Base-by-base conservation (phyloP, 2,113 vertebrate species). In the Poeciliopsis prolifica region DNA sequence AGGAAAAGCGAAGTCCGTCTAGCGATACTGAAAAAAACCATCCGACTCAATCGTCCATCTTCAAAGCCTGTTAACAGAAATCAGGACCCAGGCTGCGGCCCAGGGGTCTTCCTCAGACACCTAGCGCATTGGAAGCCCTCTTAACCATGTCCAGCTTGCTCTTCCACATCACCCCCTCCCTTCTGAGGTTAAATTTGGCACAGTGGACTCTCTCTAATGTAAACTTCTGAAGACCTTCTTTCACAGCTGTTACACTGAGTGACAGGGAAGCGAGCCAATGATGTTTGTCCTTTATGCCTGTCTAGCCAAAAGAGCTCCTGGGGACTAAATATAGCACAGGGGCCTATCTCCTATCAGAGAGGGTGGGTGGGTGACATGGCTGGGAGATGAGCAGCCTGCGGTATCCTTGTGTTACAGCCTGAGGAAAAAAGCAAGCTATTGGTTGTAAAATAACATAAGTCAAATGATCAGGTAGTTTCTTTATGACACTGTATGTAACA, bases 271-370 rank as follows among this genome's bases (percentile, higher is more conserved):
- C 66, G 79, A 85, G 82, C 91, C 93, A 94, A 90, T 93, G 77
- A 81, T 61, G 75, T 58, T 58, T 48, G 65, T 66, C 76, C 61
- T 68, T 62, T 82, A 75, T 78, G 80, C 79, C 74, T 68, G 85
- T 88, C 89, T 79, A 68, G 81, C 48, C 79, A 85, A 77, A 85
- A 92, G 91, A 89, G 89, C 77, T 69, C 68, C 65, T 67, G 48
- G 65, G 72, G 51, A 73, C 91, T 92, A 94, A 91, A 91, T 92
- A 88, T 95, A 94, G 88, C 82, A 48, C 10, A 30, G 74, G 79
- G 86, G 85, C 89, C 87, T 89, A 86, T 93, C 86, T 94, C 85
- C 91, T 93, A 92, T 93, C 92, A 87, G 65, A 13, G 26, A 73
- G 64, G 84, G 58, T 44, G 72, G 73, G 65, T 61, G 65, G 69